Base-by-base conservation (phyloP, 2,888 invertebrate species). In the Aradus depressus region DNA sequence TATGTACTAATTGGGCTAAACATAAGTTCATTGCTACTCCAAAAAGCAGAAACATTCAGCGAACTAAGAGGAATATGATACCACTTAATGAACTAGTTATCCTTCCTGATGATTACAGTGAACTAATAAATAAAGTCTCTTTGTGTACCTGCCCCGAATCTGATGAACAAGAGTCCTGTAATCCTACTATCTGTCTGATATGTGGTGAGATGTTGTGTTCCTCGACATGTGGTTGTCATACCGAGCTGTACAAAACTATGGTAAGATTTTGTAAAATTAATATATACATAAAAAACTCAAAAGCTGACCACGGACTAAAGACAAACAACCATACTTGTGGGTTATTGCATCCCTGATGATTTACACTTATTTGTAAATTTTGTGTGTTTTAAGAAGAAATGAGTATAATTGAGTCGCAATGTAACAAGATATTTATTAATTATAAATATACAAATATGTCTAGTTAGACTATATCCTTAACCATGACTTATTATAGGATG, bases 141-240 rank as follows among this genome's bases (percentile, higher is more conserved):
- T 79, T 84, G 55, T 97, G 95, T 69, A 84, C 85, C 32, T 96
- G 96, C 64, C 92, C 93, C 3, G 91, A 90, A 64, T 90, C 87
- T 52, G 88, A 88, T 62, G 74, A 83, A 32, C 89, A 92, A 62
- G 93, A 95, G 65, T 89, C 90, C 59, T 80, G 93, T 60, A 88
- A 91, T 60, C 97, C 98, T 5, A 95, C 97, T 0, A 87, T 97
- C 86, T 99, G 98, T 67, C 76, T 98, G 54, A 85, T 91, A 16
- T 98, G 98, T 67, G 95, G 96, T 3, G 78, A 81, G 64, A 86
- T 97, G 66, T 72, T 98, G 48, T 98, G 98, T 69, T 96, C 95
- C 5, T 96, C 96, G 71, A 93, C 92, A 63, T 98, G 96, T 65
- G 98, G 97, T 67, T 98, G 98, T 64, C 97, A 97, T 68, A 84